These are phyloP conservation scores for Hippoglossus stenolepis DNA, from an alignment of 2,113 vertebrate genomes.

Conservation along the genomic window DNA sequence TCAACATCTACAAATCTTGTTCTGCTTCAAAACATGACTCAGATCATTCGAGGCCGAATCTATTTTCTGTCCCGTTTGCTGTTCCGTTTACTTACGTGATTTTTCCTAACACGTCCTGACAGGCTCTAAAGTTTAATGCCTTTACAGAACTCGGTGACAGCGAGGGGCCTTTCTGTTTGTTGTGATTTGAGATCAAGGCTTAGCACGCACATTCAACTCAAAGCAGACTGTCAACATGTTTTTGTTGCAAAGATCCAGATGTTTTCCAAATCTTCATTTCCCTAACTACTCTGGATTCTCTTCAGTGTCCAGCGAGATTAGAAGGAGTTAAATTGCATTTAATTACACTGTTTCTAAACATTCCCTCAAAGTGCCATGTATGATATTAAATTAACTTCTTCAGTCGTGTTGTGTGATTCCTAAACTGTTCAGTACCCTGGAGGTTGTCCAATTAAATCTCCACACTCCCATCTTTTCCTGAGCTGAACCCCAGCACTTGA, in stretches of 20 bases:
- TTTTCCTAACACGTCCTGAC: constrained; percentile 36
- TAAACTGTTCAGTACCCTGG: neutral
- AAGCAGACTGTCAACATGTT: constrained; percentile 67
- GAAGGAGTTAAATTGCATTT: neutral
- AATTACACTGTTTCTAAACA: neutral
- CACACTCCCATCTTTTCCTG: neutral
- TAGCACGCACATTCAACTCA: constrained; percentile 32
- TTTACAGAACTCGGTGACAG: constrained; percentile 22
- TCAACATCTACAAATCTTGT: neutral
- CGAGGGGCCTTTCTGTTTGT: constrained; percentile 40
- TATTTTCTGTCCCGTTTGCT: constrained; percentile 20
- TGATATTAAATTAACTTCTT: neutral
- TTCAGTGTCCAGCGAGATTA: constrained; percentile 12
- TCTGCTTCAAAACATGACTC: constrained; percentile 11
- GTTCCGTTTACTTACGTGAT: constrained; percentile 2
- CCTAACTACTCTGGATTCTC: constrained; percentile 5
- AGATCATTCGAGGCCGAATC: neutral
- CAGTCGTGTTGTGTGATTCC: neutral
- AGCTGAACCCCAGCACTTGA: constrained; percentile 33
- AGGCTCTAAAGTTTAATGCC: constrained; percentile 14
- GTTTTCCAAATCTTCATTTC: constrained; percentile 38
- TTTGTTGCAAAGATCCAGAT: constrained; percentile 56
- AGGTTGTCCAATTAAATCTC: neutral
- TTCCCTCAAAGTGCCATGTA: neutral
- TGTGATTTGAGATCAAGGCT: constrained; percentile 43